Evolutionary conservation across 2,888 invertebrate genomes (phyloP).

Genomic region (Meghimatium bilineatum): DNA sequence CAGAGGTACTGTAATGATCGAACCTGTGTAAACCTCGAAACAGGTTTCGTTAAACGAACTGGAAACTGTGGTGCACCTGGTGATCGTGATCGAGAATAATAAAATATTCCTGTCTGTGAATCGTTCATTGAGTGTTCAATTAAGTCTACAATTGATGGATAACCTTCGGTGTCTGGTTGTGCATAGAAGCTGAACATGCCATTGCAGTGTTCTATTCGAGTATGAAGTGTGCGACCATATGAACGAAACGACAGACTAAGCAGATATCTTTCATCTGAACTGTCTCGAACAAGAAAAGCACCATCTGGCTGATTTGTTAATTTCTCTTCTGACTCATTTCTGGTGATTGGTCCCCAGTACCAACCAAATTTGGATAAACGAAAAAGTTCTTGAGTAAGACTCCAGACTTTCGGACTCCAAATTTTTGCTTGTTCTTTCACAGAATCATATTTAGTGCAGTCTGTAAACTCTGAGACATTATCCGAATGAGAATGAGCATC

Average conservation of each 20-base stretch:
- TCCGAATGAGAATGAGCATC: constrained; percentile 45
- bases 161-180: constrained; percentile 76
- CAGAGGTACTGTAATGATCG: constrained; percentile 85
- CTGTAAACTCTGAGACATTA: constrained; percentile 45
- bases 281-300: constrained; percentile 86
- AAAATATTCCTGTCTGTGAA: constrained; percentile 85
- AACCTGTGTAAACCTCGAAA: constrained; percentile 85
- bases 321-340: constrained; percentile 85
- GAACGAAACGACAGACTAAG: constrained; percentile 86
- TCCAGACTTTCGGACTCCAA: constrained; percentile 76
- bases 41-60: constrained; percentile 85
- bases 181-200: constrained; percentile 80
- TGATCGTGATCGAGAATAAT: constrained; percentile 84
- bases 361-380: constrained; percentile 79
- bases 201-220: constrained; percentile 85
- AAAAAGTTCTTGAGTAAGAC: constrained; percentile 78
- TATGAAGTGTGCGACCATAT: constrained; percentile 84
- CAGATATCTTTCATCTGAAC: constrained; percentile 84
- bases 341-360: constrained; percentile 89
- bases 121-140: constrained; percentile 86
- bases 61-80: constrained; percentile 85
- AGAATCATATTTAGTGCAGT: constrained; percentile 49
- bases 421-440: constrained; percentile 60
- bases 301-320: constrained; percentile 85
- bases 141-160: constrained; percentile 83